Conservation (phyloP, 2,888 invertebrate genomes). For the Tiliacea aurago region DNA sequence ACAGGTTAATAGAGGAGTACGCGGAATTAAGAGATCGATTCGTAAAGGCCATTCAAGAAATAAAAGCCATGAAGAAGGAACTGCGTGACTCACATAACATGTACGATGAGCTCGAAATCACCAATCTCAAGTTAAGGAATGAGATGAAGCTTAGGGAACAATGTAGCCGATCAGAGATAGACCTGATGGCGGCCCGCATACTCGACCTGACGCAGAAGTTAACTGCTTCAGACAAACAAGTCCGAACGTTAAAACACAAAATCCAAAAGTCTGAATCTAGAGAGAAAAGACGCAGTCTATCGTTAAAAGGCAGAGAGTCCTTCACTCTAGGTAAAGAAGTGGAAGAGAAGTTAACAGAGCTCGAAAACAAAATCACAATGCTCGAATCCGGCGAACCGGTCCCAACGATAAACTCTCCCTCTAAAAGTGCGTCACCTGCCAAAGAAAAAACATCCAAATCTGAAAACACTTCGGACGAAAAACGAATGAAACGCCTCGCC, state of each 20-base stretch:
- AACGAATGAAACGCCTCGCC: conserved; percentile 88
- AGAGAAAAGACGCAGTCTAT: conserved; percentile 95
- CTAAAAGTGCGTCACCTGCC: conserved; percentile 89
- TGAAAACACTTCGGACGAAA: conserved; percentile 86
- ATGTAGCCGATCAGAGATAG: conserved; percentile 93
- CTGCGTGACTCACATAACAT: conserved; percentile 94
- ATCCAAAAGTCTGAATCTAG: conserved; percentile 94
- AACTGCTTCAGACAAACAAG: conserved; percentile 95
- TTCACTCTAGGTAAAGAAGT: conserved; percentile 95
- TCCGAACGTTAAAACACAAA: conserved; percentile 94
- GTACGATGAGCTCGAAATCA: conserved; percentile 95
- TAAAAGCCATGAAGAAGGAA: conserved; percentile 95
- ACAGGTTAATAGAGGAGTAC: conserved; percentile 95
- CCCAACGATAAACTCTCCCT: conserved; percentile 85
- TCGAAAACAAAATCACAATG: conserved; percentile 94
- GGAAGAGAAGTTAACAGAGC: conserved; percentile 95
- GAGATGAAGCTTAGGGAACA: conserved; percentile 92
- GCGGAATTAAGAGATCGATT: conserved; percentile 94
- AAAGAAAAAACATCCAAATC: conserved; percentile 90
- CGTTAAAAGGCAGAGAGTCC: conserved; percentile 95
- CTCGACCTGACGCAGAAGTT: conserved; percentile 96
- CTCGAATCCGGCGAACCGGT: conserved; percentile 90
- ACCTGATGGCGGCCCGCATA: conserved; percentile 95
- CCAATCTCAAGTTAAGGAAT: conserved; percentile 94
- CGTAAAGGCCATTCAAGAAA: conserved; percentile 95